Evolutionary conservation across 2,888 invertebrate genomes (phyloP), one percentile per base, ranked within the genome.

Genomic region (Cephalotes varians): DNA sequence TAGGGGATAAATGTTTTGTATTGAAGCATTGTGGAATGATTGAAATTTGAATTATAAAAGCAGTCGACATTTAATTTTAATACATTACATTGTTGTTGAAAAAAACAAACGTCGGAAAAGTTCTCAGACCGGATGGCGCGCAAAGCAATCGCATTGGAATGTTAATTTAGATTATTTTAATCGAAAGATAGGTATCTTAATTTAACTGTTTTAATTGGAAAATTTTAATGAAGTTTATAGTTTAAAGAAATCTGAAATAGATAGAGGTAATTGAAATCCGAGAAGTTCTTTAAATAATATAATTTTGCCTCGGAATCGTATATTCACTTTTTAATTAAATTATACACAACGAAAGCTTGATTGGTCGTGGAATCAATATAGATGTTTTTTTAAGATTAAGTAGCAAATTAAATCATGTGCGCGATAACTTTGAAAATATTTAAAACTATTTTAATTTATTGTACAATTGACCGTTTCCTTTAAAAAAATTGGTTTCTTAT

Each of bases 321-420:
- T 76, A 77, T 77, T 77, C 28, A 44, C 21, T 56, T 56, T 54
- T 77, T 69, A 77, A 77, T 77, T 69, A 77, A 69, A 44, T 77
- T 69, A 77, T 69, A 51, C 21, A 31, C 56, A 69, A 69, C 2
- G 21, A 21, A 25, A 64, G 49, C 18, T 64, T 64, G 47, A 60
- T 47, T 15, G 15, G 21, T 44, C 21, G 31, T 31, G 9, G 31
- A 74, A 60, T 62, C 73, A 18, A 73, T 60, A 44, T 44, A 18
- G n/a, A 44, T 4, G 18, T 31, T 56, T 12, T 40, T 69, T 40
- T 40, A n/a, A 69, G 54, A 7, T 25, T 18, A 21, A 25, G 21
- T 40, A 28, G 31, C 5, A 28, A 56, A 69, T 44, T 44, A 25
- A 44, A 76, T 76, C n/a, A 37, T 15, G 7, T 10, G 76, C 37